phyloP scores from a whole-genome alignment of 2,888 invertebrate species.

The Lasiommata megera region DNA sequence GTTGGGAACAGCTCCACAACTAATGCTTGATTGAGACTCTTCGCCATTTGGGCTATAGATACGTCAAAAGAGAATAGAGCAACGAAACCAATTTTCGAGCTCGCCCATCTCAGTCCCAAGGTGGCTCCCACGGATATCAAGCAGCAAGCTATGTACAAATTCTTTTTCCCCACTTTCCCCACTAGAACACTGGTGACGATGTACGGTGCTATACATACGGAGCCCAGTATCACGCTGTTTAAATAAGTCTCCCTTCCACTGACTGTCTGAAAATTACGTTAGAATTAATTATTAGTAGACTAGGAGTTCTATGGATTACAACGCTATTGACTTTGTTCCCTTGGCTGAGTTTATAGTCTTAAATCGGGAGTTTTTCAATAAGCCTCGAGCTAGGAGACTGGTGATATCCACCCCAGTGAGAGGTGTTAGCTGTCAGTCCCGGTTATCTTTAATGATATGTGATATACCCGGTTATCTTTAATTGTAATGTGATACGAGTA shows the following conservation, averaged over 20 bases:
- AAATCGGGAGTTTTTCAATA: too few relatives aligned
- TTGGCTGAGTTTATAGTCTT: too few relatives aligned
- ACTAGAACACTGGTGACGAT: slow-evolving; percentile 46
- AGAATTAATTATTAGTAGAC: too few relatives aligned
- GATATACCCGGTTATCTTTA: too few relatives aligned
- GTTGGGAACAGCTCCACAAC: slow-evolving; percentile 55
- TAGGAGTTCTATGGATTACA: too few relatives aligned
- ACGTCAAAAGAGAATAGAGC: slow-evolving; percentile 49
- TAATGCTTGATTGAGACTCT: slow-evolving; percentile 45
- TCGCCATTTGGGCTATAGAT: slow-evolving; percentile 48
- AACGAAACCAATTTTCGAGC: slow-evolving; percentile 47
- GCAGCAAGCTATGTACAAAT: slow-evolving; percentile 40
- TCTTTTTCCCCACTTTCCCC: slow-evolving; percentile 52
- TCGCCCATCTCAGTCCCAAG: slow-evolving; percentile 49
- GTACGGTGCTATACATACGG: slow-evolving; percentile 42
- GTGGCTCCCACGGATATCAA: slow-evolving; percentile 38
- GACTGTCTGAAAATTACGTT: slow-evolving; percentile 39
- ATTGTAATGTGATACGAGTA: too few relatives aligned
- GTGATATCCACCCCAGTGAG: too few relatives aligned
- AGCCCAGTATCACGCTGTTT: slow-evolving; percentile 50
- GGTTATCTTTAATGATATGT: too few relatives aligned
- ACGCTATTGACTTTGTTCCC: too few relatives aligned
- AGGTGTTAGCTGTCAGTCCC: too few relatives aligned
- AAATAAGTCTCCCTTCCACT: slow-evolving; percentile 50
- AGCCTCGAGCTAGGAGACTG: too few relatives aligned